Evolutionary conservation across 2,113 vertebrate species (phyloP), one percentile per base, ranked within the genome.

Genomic region (Chloropsis hardwickii): DNA sequence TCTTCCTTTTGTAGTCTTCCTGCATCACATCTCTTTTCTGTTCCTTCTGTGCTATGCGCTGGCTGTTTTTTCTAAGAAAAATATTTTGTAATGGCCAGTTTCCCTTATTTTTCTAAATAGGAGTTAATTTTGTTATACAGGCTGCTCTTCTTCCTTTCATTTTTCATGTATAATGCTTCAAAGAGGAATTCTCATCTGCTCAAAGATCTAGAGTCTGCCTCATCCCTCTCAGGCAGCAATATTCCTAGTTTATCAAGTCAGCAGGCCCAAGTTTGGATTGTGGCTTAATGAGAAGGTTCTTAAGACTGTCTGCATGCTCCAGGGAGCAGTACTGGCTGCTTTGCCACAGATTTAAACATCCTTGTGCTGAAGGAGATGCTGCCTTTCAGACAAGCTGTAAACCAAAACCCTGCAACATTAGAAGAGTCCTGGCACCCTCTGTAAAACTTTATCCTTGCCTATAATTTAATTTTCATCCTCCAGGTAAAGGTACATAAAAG

Each of bases 101-200:
- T 86, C 50, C 81, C 37, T 81, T 39, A 33, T 91, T 90, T 86
- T 90, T 84, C n/a, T 81, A 81, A 90, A 25, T 51, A 81, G 82
- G 39, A 94, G 76, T 57, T 95, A 91, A 94, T 95, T 94, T 89
- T 88, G 53, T 96, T 94, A 94, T 18, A 61, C 67, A 92, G 86
- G 25, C 94, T 94, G 86, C 69, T 65, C 28, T 81, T 79, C 89
- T 83, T 94, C 91, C 84, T 94, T 91, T 95, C 51, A 67, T 95
- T 82, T 66, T 94, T 95, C 74, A 71, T 29, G 20, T 65, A 2
- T 53, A 91, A 72, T 91, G 31, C 61, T 91, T 93, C 95, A 81
- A 94, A 40, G n/a, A 79, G 91, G 20, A 86, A 84, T 91, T 92
- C 84, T 67, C 67, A 12, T 72, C 65, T 81, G 64, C 77, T 76